Conservation (phyloP, 2,888 invertebrate genomes). For the Ormyrus pomaceus region DNA sequence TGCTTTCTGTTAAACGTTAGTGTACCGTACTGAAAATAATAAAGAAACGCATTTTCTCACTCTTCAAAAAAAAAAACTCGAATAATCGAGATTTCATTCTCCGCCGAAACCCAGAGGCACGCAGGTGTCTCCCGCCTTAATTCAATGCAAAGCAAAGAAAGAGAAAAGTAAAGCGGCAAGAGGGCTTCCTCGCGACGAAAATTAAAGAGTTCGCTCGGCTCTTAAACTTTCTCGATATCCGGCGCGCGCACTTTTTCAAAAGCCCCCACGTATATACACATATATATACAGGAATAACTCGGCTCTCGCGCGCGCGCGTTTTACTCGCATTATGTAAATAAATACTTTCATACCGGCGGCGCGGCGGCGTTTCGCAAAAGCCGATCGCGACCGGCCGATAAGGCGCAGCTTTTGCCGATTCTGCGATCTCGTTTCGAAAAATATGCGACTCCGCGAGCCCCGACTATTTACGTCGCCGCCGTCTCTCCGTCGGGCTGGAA, state of each 20-base stretch:
- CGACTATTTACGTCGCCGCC: neutral
- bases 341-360: constrained; percentile 15
- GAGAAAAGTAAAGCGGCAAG: neutral
- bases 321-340: constrained; percentile 31
- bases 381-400: neutral
- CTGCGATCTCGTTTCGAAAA: neutral
- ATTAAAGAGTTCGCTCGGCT: constrained; percentile 15
- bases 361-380: constrained; percentile 12
- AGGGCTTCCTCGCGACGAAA: neutral
- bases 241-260: neutral
- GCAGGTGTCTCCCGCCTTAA: no score
- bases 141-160: no score
- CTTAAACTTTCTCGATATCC: constrained; percentile 26
- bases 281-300: constrained; percentile 4
- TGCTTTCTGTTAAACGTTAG: no score
- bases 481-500: no score
- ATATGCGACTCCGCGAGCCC: neutral
- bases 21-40: no score
- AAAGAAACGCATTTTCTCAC: no score
- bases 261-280: neutral
- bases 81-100: no score
- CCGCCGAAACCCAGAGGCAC: no score
- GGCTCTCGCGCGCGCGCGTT: neutral
- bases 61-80: no score
- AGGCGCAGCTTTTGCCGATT: no score